phyloP scores from a whole-genome alignment of 2,888 invertebrate species.

The Patella depressa region DNA sequence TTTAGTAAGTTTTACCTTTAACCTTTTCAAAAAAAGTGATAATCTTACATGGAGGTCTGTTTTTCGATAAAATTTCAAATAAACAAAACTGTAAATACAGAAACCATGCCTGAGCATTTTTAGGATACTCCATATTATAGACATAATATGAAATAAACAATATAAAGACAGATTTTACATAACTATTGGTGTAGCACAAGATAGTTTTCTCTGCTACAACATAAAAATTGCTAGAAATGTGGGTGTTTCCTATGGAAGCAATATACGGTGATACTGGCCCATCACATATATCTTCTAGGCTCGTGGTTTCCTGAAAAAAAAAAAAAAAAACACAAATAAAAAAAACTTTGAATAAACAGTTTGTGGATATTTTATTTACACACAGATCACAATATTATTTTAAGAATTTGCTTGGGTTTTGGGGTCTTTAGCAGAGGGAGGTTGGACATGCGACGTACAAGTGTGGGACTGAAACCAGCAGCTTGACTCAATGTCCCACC shows the following conservation, averaged over 20 bases:
- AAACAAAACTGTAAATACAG: constrained; percentile 4
- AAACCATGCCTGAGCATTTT: background rate
- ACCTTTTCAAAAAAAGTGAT: background rate
- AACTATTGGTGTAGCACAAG: background rate
- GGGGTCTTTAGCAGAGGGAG: background rate
- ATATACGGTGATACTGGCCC: constrained; percentile 1
- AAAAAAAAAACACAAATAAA: background rate
- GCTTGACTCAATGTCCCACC: no score
- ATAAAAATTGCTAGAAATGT: background rate
- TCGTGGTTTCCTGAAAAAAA: background rate
- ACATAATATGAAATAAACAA: background rate
- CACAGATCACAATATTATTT: background rate
- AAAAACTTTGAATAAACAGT: no score
- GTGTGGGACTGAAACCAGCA: no score
- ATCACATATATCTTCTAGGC: background rate
- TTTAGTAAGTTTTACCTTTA: no score
- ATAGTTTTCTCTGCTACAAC: background rate
- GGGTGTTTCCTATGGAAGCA: background rate
- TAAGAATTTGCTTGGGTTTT: background rate
- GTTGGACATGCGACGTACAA: no score
- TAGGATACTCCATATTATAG: background rate
- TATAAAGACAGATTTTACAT: background rate
- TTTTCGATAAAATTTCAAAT: background rate
- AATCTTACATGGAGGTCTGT: background rate
- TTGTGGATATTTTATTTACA: background rate